A percentile compares a stretch with the other conserved stretches of the same genome.
These are phyloP conservation scores for Atopsyche davidsoni DNA, from an alignment of 1,140 invertebrate species.

Conservation along the genomic window DNA sequence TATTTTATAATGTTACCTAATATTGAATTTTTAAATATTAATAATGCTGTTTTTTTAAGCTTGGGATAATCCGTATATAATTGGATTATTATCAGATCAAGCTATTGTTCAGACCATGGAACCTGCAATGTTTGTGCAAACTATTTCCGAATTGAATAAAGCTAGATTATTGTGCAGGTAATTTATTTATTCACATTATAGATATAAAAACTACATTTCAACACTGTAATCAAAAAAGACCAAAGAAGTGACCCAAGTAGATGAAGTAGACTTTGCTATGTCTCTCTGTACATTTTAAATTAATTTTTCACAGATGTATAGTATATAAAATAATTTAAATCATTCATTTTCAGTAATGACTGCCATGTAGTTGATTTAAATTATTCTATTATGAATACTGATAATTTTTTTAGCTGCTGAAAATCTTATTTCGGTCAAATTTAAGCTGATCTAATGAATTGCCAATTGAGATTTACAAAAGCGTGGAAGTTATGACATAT, in stretches of 20 bases:
- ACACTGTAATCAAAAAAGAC: no score
- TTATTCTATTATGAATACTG: background rate
- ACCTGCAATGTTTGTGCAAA: constrained; percentile 68
- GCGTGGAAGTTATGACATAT: no score
- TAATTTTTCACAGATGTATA: no score
- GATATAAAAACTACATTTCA: no score
- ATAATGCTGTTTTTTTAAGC: constrained; percentile 50
- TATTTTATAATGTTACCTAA: background rate
- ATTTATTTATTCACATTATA: no score
- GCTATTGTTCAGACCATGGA: constrained; percentile 79
- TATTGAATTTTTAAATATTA: constrained; percentile 9
- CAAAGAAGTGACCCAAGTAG: no score
- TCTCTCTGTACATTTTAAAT: background rate
- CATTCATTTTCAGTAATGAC: no score
- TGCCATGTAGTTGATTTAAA: no score
- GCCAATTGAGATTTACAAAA: no score
- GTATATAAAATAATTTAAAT: no score
- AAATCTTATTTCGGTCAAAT: background rate
- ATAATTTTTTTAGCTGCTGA: background rate
- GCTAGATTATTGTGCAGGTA: constrained; percentile 55
- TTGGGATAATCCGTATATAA: constrained; percentile 85
- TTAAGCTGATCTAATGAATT: no score
- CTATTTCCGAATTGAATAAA: constrained; percentile 63
- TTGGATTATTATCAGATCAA: constrained; percentile 74
- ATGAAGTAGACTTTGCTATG: background rate